Evolutionary conservation across 2,888 invertebrate genomes (phyloP).

Genomic region (Erynnis tages): DNA sequence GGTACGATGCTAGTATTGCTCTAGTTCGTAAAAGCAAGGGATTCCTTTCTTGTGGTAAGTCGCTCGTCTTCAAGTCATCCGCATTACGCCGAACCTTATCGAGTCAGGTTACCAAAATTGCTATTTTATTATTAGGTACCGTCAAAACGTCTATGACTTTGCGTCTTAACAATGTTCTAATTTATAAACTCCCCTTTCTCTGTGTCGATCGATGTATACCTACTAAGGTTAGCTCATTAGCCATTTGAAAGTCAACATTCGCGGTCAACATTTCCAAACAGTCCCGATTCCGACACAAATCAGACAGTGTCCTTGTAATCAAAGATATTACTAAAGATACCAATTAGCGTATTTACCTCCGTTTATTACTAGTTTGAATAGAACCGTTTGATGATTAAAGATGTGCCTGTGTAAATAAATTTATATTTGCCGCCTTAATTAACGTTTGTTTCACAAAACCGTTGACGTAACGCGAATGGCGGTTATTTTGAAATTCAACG

Average conservation of each 20-base stretch:
- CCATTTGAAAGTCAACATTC: neutral
- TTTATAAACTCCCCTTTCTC: too few relatives aligned
- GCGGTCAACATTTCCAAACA: neutral
- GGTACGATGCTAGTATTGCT: too few relatives aligned
- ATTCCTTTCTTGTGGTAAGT: too few relatives aligned
- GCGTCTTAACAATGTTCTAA: too few relatives aligned
- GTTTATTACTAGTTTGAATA: constrained; percentile 22
- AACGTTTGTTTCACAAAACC: constrained; percentile 9
- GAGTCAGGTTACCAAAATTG: too few relatives aligned
- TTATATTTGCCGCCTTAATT: constrained; percentile 25
- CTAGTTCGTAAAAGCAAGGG: too few relatives aligned
- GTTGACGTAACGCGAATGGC: neutral
- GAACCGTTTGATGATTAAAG: constrained; percentile 18
- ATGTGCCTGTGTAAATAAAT: constrained; percentile 7
- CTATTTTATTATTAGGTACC: too few relatives aligned
- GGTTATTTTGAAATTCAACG: constrained; percentile 19
- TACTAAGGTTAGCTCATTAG: neutral
- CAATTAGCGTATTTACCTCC: constrained; percentile 46
- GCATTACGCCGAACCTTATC: too few relatives aligned
- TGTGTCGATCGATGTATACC: too few relatives aligned
- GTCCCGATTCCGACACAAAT: constrained; percentile 26
- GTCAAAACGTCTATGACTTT: too few relatives aligned
- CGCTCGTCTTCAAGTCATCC: too few relatives aligned
- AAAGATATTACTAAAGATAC: constrained; percentile 42
- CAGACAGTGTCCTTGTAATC: constrained; percentile 32